Evolutionary conservation across 2,888 invertebrate genomes (phyloP), one percentile per base, ranked within the genome.

Genomic region (Caenorhabditis auriculariae): DNA sequence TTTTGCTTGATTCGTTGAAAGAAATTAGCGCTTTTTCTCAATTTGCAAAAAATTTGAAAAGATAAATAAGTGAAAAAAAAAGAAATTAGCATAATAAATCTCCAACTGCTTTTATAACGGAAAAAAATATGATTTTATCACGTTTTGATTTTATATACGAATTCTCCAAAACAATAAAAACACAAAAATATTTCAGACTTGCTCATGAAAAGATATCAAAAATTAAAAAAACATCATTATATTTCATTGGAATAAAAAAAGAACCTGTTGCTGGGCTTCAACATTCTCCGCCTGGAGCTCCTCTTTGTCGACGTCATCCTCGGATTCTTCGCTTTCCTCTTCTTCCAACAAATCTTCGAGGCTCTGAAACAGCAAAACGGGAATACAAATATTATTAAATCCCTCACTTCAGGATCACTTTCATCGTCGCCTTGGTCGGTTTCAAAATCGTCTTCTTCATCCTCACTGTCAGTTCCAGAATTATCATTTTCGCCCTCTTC

Each of bases 401-500:
- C 21, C 21, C 44, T n/a, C 28, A 17, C 28, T 15, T 21, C 54
- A n/a, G 65, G 17, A 9, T 35, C 43, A 17, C 51, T 27, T 60
- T 32, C 47, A 21, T 51, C 32, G 21, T 49, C 38, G 23, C 53
- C 59, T 32, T 71, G 60, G n/a, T 53, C 53, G 23, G 55, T 59
- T 12, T 41, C 42, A 15, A 59, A 58, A 1, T 54, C 56, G 7
- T 50, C 55, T 6, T 35, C 54, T 26, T 45, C 52, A 39, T 38
- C 32, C 24, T 44, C n/a, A 17, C 39, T 43, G 1, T 38, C 9
- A 32, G 9, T 32, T 32, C n/a, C 9, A 32, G 35, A 32, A n/a
- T 32, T n/a, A 32, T 12, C n/a, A n/a, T n/a, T n/a, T 12, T 70
- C 69, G 17, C 61, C 66, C 24, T 75, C 76, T 44, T 64, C 55